A percentile compares a stretch with the other conserved stretches of the same genome.
phyloP scores from a whole-genome alignment of 2,797 vertebrate genomes.

The Phylloscopus collybita region DNA sequence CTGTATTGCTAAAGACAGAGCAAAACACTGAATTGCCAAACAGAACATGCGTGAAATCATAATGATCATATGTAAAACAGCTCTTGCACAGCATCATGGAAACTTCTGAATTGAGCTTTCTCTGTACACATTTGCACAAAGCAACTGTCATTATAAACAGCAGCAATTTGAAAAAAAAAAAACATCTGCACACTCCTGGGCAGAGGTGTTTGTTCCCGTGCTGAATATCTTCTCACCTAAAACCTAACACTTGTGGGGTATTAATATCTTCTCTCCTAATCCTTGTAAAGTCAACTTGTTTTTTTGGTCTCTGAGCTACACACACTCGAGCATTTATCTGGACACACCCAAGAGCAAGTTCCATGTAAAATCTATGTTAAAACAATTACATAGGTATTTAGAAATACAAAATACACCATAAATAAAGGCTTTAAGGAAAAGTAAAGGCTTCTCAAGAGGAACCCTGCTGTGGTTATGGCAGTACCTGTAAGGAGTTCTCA shows the following conservation, averaged over 20 bases:
- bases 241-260: neutral
- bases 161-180: neutral
- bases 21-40: neutral
- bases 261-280: neutral
- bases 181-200: neutral
- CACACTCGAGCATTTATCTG: neutral
- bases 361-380: neutral
- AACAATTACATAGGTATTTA: neutral
- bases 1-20: neutral
- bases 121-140: neutral
- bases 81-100: neutral
- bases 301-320: neutral
- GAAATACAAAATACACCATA: neutral
- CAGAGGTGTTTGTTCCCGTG: conserved; percentile 25
- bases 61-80: neutral
- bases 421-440: neutral
- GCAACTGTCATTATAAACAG: neutral
- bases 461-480: neutral
- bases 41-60: neutral
- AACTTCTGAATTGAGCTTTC: neutral
- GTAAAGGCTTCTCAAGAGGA: neutral
- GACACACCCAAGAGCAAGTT: neutral
- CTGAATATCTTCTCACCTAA: conserved; percentile 18
- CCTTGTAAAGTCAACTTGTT: neutral
- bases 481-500: neutral